These are phyloP conservation scores for Apotomis betuletana DNA, from an alignment of 2,888 invertebrate species.

Conservation along the genomic window DNA sequence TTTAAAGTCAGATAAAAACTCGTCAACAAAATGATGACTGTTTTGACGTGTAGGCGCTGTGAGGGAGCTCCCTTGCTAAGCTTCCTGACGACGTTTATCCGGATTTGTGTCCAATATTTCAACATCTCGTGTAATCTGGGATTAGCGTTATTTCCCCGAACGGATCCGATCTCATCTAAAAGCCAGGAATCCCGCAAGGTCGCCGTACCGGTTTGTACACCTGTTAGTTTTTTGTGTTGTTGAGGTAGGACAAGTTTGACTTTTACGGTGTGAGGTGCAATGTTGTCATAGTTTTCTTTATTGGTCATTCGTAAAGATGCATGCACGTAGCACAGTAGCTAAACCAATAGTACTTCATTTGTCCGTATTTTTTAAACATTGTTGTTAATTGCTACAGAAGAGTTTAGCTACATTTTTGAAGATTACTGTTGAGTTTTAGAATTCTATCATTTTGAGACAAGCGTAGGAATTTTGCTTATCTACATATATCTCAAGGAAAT, in stretches of 20 bases:
- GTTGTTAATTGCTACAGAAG: too few relatives aligned
- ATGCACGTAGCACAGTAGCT: too few relatives aligned
- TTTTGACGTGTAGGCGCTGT: neutral
- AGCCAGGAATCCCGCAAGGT: conserved; percentile 36
- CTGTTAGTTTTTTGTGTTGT: conserved; percentile 28
- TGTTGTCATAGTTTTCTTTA: neutral
- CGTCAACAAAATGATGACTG: neutral
- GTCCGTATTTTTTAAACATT: too few relatives aligned
- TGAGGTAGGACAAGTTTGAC: conserved; percentile 17
- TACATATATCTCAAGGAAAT: too few relatives aligned
- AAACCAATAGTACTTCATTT: too few relatives aligned
- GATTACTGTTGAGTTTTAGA: too few relatives aligned
- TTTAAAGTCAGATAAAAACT: too few relatives aligned
- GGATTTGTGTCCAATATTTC: conserved; percentile 14
- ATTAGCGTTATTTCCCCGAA: conserved; percentile 1
- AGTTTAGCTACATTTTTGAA: too few relatives aligned
- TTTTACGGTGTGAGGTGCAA: neutral
- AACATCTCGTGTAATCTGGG: neutral
- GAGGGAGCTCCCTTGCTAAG: neutral
- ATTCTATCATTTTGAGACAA: too few relatives aligned
- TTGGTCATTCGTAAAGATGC: too few relatives aligned
- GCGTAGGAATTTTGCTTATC: too few relatives aligned
- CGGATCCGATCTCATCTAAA: conserved; percentile 4
- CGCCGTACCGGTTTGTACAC: conserved; percentile 30
- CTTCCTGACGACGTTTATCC: conserved; percentile 1